Evolutionary conservation across 2,888 invertebrate genomes (phyloP).

Genomic region (Spodoptera littoralis): DNA sequence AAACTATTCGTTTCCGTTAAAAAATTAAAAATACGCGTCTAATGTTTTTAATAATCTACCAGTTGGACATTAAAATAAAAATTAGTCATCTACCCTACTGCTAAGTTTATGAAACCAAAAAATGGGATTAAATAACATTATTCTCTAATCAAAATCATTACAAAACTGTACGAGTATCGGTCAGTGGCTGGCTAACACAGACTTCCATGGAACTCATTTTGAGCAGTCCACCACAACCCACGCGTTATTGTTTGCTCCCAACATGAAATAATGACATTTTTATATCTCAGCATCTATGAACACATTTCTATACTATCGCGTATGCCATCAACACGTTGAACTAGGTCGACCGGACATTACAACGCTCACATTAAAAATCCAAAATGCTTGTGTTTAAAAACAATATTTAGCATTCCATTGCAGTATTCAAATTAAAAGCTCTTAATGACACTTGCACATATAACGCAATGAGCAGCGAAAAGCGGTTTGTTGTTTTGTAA

Average conservation of each 20-base stretch:
- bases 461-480: slow-evolving; percentile 30
- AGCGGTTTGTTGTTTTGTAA: slow-evolving; percentile 47
- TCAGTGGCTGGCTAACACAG: slow-evolving; percentile 14
- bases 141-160: not conserved
- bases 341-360: slow-evolving; percentile 83
- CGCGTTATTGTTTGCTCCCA: slow-evolving; percentile 46
- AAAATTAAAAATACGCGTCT: too few species aligned
- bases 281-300: slow-evolving; percentile 57
- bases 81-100: too few species aligned
- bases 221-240: slow-evolving; percentile 42
- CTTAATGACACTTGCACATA: slow-evolving; percentile 5
- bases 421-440: slow-evolving; percentile 24
- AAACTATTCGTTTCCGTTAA: too few species aligned
- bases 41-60: too few species aligned
- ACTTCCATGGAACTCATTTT: slow-evolving; percentile 42
- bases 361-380: slow-evolving; percentile 26
- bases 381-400: slow-evolving; percentile 36
- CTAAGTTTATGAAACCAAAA: too few species aligned
- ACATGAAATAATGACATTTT: slow-evolving; percentile 51
- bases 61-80: too few species aligned
- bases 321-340: slow-evolving; percentile 76
- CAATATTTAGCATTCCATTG: slow-evolving; percentile 43
- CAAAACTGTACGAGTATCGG: slow-evolving; percentile 6
- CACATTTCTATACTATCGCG: slow-evolving; percentile 78
- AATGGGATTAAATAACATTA: too few species aligned